A percentile compares a stretch with the other conserved stretches of the same genome.
These are phyloP conservation scores for Crambe crambe DNA, from an alignment of 37 sponge, comb jelly and placozoan genomes.

Conservation along the genomic window DNA sequence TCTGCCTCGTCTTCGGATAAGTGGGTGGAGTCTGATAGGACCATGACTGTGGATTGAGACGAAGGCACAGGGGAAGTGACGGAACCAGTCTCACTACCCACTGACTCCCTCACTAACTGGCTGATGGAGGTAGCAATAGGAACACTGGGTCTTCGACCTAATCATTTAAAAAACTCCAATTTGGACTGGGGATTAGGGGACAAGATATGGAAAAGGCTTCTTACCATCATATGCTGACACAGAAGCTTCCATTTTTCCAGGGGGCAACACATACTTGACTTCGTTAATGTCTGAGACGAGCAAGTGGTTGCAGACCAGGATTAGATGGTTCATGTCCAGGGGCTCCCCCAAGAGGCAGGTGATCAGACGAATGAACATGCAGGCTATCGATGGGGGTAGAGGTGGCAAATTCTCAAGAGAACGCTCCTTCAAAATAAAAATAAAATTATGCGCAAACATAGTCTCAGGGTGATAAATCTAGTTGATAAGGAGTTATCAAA, in stretches of 20 bases:
- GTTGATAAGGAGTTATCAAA: too few relatives aligned
- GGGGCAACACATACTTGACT: slow-evolving; percentile 42
- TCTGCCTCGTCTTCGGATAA: slow-evolving; percentile 11
- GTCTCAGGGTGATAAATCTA: too few relatives aligned
- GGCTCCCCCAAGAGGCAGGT: slow-evolving; percentile 55
- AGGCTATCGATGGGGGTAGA: slow-evolving; percentile 50
- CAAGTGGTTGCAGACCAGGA: slow-evolving; percentile 64
- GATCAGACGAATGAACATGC: slow-evolving; percentile 51
- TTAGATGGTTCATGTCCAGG: slow-evolving; percentile 52
- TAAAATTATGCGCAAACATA: too few relatives aligned
- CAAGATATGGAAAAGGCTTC: too few relatives aligned
- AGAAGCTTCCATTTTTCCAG: slow-evolving; percentile 32
- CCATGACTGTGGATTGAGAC: slow-evolving; percentile 3
- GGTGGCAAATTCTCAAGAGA: slow-evolving; percentile 47
- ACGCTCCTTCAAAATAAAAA: slow-evolving; percentile 56
- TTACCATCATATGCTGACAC: slow-evolving; percentile 20
- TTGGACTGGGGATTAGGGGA: too few relatives aligned
- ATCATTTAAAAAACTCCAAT: too few relatives aligned
- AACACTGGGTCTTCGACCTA: slow-evolving; percentile 2
- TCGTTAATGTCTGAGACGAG: slow-evolving; percentile 72
- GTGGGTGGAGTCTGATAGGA: slow-evolving; percentile 2
- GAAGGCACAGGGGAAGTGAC: not conserved
- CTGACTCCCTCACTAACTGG: not conserved
- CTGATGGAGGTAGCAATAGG: slow-evolving; percentile 1
- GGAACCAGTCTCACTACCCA: not conserved